Base-by-base conservation (phyloP, 2,113 vertebrate species). In the Alligator mississippiensis region DNA sequence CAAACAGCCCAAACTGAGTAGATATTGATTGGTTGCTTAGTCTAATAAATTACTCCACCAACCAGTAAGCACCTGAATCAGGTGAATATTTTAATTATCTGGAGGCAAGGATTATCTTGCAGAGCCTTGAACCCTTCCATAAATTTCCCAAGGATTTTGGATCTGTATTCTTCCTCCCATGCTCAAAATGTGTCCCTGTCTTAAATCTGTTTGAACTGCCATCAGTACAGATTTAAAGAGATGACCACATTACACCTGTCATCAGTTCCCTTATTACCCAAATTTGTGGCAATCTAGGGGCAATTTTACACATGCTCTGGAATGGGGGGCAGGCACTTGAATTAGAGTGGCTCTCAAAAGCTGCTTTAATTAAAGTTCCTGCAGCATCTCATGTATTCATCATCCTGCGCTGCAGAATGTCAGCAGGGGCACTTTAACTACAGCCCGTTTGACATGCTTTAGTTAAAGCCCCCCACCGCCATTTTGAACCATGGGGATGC, bases 1-100 rank as follows among this genome's bases (percentile, higher is more conserved):
- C 72, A 54, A 68, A 25, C 1, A 0, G 30, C 16, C 10, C 3
- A 77, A 54, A 57, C 22, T 1, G 1, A 24, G 3, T 11, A 24
- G 21, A 61, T 57, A 28, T 13, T 19, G 16, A 58, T 54, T 27
- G 9, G 21, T 3, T 27, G 30, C 68, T 72, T 72, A 34, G 30
- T 72, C n/a, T 72, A 14, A 72, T 38, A 38, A 22, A 72, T 72
- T 38, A 72, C 34, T 38, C 66, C 16, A 22, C 17, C 24, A 80
- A 14, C 61, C 63, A 18, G 11, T 62, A 1, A 22, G 60, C 18
- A 14, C 28, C 17, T 83, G 75, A 10, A 34, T 76, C 11, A 1
- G n/a, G 38, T 90, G 10, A 6, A 54, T 17, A 30, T 47, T 47
- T 47, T 47, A 47, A 47, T 47, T 47, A 47, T 47, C 47, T 47